phyloP scores from a whole-genome alignment of 2,888 invertebrate genomes.

The Sinotaia quadrata region DNA sequence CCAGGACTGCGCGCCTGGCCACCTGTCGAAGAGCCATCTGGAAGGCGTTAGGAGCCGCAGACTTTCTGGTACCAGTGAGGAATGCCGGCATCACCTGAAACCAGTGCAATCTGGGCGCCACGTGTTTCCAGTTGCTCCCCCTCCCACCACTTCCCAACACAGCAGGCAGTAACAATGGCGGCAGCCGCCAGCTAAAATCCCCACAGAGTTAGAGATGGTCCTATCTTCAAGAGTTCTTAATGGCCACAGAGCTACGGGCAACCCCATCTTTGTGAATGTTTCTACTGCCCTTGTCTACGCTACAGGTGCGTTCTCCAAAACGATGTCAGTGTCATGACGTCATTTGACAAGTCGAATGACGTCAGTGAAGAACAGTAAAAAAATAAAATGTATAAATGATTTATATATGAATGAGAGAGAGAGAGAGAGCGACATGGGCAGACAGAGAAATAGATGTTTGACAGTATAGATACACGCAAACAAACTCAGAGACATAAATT shows the following conservation, averaged over 20 bases:
- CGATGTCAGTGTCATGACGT: too few relatives aligned
- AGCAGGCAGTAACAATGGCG: background rate
- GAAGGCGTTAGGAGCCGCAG: slow-evolving; percentile 50
- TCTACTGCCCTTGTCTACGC: too few relatives aligned
- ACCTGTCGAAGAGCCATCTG: slow-evolving; percentile 43
- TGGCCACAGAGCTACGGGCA: too few relatives aligned
- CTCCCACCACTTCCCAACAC: background rate
- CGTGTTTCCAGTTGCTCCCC: slow-evolving; percentile 13
- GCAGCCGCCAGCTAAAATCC: too few relatives aligned
- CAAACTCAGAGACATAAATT: background rate
- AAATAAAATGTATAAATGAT: background rate
- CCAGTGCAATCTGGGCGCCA: slow-evolving; percentile 17
- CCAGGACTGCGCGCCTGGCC: slow-evolving; percentile 19
- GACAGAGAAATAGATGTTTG: too few relatives aligned
- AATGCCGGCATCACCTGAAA: slow-evolving; percentile 46
- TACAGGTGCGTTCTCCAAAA: too few relatives aligned
- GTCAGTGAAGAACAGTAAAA: background rate
- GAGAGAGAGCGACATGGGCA: background rate
- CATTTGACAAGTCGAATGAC: background rate
- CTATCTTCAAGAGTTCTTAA: too few relatives aligned
- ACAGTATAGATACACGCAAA: background rate
- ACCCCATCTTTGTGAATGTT: too few relatives aligned
- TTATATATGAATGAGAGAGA: background rate
- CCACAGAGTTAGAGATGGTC: too few relatives aligned
- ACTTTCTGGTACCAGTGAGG: slow-evolving; percentile 55